Base-by-base conservation (phyloP, 2,888 invertebrate species). In the Thymelicus sylvestris region DNA sequence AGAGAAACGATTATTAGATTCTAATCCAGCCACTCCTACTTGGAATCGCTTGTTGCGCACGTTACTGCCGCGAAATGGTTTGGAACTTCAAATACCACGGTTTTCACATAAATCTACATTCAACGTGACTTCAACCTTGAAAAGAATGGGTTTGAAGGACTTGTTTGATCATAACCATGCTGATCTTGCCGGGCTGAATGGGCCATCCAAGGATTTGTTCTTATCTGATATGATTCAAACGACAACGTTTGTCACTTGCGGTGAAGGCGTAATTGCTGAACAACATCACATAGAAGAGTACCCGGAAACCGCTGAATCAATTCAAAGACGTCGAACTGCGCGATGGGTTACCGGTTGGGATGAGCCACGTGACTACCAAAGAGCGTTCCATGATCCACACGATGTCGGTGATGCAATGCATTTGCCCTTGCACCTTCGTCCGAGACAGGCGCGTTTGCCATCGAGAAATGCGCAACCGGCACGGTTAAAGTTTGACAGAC, bases 161-260 rank as follows among this genome's bases (percentile, higher is more conserved):
- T 89, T 98, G 13, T 98, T 98, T 83, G 95, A 96, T 78, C 94
- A 96, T 0, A 95, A 95, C 39, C 95, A 96, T 75, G 98, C 98
- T 2, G 97, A 98, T 85, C 94, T 98, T 67, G 96, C 96, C 52
- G 98, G 98, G 0, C 91, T 98, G 65, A 98, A 97, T 75, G 97
- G 98, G 0, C 94, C 95, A 8, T 96, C 96, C 1, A 96, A 96
- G 76, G 97, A 97, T 79, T 94, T 98, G 6, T 96, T 96, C 81
- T 90, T 98, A n/a, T 96, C 97, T 0, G 98, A 98, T 82, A 96
- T 98, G 94, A 92, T 97, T 66, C 97, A 97, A 90, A 94, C 97
- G 74, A 97, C 97, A 75, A 95, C 96, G n/a, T 97, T 98, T 84
- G 96, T 96, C 72, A 97, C 97, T 13, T 97, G 97, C 77, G 97